Conservation (phyloP, 2,113 vertebrate species). For the Halichoeres trimaculatus region DNA sequence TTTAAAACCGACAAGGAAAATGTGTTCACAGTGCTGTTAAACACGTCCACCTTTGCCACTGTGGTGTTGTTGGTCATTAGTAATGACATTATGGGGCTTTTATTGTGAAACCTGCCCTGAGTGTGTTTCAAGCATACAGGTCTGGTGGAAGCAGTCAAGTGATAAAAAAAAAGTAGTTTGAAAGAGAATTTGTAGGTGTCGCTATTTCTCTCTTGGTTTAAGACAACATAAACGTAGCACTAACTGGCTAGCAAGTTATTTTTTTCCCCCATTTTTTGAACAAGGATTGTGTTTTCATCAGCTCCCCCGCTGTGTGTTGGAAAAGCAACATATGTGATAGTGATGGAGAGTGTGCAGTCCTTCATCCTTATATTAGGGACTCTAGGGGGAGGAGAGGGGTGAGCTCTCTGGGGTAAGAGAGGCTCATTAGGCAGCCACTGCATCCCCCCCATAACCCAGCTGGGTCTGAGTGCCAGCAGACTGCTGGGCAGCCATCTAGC, state of each 20-base stretch:
- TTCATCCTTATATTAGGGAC: constrained; percentile 75
- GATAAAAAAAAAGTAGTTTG: not conserved
- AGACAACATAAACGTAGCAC: constrained; percentile 7
- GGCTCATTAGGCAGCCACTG: constrained; percentile 82
- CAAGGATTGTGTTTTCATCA: constrained; percentile 64
- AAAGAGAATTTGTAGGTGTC: constrained; percentile 5
- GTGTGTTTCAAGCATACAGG: not conserved
- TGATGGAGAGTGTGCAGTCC: constrained; percentile 73
- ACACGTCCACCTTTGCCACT: constrained; percentile 52
- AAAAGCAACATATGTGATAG: constrained; percentile 74
- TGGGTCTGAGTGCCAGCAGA: constrained; percentile 79
- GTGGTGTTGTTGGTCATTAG: constrained; percentile 21
- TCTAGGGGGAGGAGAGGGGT: constrained; percentile 71
- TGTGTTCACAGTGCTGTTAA: constrained; percentile 59
- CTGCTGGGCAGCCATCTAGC: constrained; percentile 73
- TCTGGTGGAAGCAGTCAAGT: constrained; percentile 19
- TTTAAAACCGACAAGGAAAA: constrained; percentile 58
- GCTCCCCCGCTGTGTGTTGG: constrained; percentile 62
- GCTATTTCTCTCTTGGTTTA: constrained; percentile 23
- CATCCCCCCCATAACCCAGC: constrained; percentile 76
- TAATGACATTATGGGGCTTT: constrained; percentile 31
- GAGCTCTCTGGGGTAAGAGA: constrained; percentile 78
- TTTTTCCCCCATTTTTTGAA: constrained; percentile 46
- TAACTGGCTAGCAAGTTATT: constrained; percentile 53
- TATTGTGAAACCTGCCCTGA: constrained; percentile 34